Evolutionary conservation across 2,797 vertebrate genomes (phyloP).

Genomic region (Peromyscus aztecus): DNA sequence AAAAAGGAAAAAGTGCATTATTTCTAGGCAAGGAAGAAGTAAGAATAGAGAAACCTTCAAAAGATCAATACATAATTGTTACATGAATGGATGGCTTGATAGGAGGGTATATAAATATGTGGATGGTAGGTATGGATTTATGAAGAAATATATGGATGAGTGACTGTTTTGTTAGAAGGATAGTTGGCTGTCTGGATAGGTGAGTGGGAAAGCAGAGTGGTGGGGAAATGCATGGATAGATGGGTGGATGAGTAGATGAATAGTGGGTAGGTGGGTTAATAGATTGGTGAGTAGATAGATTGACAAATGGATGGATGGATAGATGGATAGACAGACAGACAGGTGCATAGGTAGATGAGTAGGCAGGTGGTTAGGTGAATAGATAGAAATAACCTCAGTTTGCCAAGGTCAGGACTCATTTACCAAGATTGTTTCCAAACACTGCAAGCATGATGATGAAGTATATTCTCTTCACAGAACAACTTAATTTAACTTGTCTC

Average conservation of each 20-base stretch:
- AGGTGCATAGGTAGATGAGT: not conserved
- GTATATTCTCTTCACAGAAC: conserved; percentile 3
- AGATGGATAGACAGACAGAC: not conserved
- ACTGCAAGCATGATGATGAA: not conserved
- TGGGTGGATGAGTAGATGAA: not conserved
- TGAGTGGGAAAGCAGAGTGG: not conserved
- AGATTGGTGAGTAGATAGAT: not conserved
- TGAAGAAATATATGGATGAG: not conserved
- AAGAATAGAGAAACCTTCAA: not conserved
- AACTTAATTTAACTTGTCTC: not conserved
- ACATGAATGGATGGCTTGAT: not conserved
- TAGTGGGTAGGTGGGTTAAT: no score
- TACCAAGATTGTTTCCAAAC: not conserved
- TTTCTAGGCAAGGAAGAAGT: not conserved
- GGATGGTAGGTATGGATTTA: not conserved
- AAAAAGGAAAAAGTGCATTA: not conserved
- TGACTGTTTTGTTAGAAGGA: not conserved
- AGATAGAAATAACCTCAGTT: not conserved
- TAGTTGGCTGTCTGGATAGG: not conserved
- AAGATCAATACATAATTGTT: not conserved
- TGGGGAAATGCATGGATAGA: not conserved
- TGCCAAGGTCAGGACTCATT: not conserved
- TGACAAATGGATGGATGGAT: no score
- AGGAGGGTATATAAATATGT: not conserved
- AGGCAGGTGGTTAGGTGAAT: not conserved